phyloP scores from a whole-genome alignment of 2,797 vertebrate genomes.

The Cercopithecus mitis region DNA sequence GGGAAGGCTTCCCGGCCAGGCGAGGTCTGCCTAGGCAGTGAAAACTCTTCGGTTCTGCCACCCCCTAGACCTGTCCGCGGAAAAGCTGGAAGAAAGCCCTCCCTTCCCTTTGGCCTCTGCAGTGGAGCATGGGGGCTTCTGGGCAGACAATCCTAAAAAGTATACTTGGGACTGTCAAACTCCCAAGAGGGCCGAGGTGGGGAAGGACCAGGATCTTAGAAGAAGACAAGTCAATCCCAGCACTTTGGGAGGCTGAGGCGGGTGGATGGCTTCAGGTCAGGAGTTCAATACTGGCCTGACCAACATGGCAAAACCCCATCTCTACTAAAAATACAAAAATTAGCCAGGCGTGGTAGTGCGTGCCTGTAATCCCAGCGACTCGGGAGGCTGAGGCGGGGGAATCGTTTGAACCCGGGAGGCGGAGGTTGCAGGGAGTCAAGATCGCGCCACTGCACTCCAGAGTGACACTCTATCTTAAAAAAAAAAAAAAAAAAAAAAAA shows the following conservation, averaged over 20 bases:
- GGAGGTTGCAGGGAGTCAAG: background rate
- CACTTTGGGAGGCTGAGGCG: background rate
- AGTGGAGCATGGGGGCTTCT: background rate
- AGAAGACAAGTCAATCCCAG: background rate
- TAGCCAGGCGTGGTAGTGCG: background rate
- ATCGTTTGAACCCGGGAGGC: background rate
- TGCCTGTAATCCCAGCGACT: background rate
- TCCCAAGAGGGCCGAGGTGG: background rate
- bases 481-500: no score
- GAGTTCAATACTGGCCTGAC: background rate
- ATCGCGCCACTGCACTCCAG: background rate
- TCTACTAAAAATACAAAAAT: background rate
- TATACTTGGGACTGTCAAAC: no score
- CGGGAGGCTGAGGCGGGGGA: background rate
- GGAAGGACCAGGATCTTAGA: background rate
- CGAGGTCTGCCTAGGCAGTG: background rate
- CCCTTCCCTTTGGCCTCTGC: background rate
- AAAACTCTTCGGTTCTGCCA: background rate
- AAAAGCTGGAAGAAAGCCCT: background rate
- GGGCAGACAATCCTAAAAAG: background rate
- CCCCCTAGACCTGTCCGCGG: background rate
- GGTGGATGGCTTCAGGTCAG: background rate
- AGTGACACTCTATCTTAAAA: no score
- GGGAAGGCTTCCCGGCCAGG: background rate
- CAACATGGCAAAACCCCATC: background rate